Percentiles rank a stretch among this genome's conserved stretches.
Evolutionary conservation across 2,113 vertebrate genomes (phyloP).

Genomic region (Callopanchax toddi): DNA sequence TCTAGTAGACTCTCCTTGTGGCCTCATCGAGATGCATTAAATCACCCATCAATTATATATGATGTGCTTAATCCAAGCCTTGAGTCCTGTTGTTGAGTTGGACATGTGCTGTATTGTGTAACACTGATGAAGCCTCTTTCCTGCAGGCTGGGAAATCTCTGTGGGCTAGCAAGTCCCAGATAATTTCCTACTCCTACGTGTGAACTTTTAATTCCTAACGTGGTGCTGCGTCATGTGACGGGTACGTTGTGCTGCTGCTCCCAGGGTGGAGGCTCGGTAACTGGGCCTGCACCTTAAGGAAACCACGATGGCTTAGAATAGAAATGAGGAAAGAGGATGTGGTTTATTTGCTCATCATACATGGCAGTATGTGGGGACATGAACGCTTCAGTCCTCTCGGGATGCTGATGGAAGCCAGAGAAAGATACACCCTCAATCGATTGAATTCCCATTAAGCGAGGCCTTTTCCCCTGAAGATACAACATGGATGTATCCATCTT

Average conservation of each 20-base stretch:
- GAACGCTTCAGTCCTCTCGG: not conserved
- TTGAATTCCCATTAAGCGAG: constrained; percentile 54
- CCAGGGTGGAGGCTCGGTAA: constrained; percentile 36
- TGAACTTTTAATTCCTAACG: constrained; percentile 30
- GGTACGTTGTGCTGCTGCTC: constrained; percentile 46
- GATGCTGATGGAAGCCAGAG: constrained; percentile 38
- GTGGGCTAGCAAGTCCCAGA: constrained; percentile 6
- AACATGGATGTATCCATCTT: constrained; percentile 33
- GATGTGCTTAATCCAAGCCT: too few relatives aligned
- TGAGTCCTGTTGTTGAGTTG: too few relatives aligned
- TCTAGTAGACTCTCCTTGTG: too few relatives aligned
- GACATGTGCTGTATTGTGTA: not conserved
- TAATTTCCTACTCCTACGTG: constrained; percentile 5
- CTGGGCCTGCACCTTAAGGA: constrained; percentile 55
- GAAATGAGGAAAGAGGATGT: constrained; percentile 52
- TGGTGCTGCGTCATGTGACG: constrained; percentile 38
- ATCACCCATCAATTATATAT: too few relatives aligned
- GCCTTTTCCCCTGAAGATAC: constrained; percentile 23
- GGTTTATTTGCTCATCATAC: constrained; percentile 2
- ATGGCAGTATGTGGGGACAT: too few relatives aligned
- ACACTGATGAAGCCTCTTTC: not conserved
- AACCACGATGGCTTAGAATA: constrained; percentile 49
- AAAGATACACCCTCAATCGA: constrained; percentile 7
- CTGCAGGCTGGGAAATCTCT: not conserved
- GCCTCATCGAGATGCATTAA: too few relatives aligned